Evolutionary conservation across 1,140 invertebrate genomes (phyloP), one percentile per base, ranked within the genome.

Genomic region (Penaeus chinensis): DNA sequence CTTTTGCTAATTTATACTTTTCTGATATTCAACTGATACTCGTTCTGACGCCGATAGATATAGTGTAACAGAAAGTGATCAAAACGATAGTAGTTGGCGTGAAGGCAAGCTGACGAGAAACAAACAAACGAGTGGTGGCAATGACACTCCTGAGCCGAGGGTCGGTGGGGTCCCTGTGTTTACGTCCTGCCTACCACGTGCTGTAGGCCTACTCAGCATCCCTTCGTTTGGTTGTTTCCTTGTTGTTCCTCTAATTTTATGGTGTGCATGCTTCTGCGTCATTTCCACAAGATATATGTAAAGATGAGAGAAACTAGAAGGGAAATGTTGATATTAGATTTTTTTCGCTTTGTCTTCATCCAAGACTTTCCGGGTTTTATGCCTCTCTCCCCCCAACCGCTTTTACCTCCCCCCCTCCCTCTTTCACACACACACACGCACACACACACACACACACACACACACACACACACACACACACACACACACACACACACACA

Each of bases 121-220:
- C 54, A 54, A 54, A 54, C 54, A 54, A 54, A 54, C 54, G 54
- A 54, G 54, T 54, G 54, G 16, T 54, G 54, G 54, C 54, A 54
- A 54, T 54, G 54, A 54, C 54, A 54, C 54, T 54, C 54, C 54
- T 54, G 54, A 54, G 54, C 54, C 10, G 54, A 54, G 54, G 66
- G 74, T 77, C 32, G 32, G 74, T 77, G 74, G 74, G 27, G 47
- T 37, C 74, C 24, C 74, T 77, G 74, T 77, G 74, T 77, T 77
- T 77, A 77, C 74, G 47, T 77, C 74, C 47, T 37, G n/a, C n/a
- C 74, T 77, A 77, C 74, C 74, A 77, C 74, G 74, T 77, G 74
- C 74, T 27, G 20, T 77, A 77, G 74, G 74, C 74, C 74, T 77
- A 77, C 1, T 47, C 20, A 37, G 54, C 54, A 54, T 54, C 54